phyloP scores from a whole-genome alignment of 2,113 vertebrate genomes.

The Heteronetta atricapilla region DNA sequence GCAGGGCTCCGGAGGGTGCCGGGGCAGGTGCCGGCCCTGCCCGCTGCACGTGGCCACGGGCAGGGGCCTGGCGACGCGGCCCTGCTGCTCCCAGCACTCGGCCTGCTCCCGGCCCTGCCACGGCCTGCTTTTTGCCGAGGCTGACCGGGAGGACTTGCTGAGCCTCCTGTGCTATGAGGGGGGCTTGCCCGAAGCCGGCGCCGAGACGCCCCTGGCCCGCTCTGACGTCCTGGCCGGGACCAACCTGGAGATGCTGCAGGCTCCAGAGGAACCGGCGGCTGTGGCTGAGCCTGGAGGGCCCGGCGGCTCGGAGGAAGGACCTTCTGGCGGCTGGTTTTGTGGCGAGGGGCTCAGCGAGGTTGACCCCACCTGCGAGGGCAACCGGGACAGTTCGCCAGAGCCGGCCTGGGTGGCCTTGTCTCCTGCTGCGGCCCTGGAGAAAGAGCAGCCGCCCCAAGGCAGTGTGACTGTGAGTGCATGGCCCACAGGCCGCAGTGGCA shows the following conservation, averaged over 20 bases:
- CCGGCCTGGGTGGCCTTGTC: slow-evolving; percentile 60
- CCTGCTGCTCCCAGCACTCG: neutral
- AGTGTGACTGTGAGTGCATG: neutral
- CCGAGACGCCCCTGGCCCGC: neutral
- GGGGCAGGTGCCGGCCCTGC: slow-evolving; percentile 48
- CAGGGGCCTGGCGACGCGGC: slow-evolving; percentile 31
- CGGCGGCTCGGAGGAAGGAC: slow-evolving; percentile 52
- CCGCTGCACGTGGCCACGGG: slow-evolving; percentile 74
- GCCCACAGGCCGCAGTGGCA: fast-evolving
- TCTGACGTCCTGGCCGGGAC: neutral
- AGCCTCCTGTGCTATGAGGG: slow-evolving; percentile 81
- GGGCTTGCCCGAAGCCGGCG: neutral
- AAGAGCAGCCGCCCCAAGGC: neutral
- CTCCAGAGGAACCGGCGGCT: neutral
- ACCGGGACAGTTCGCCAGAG: slow-evolving; percentile 70
- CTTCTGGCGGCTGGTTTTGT: neutral
- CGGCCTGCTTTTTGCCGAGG: slow-evolving; percentile 85
- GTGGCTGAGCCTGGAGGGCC: neutral
- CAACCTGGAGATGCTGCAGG: neutral
- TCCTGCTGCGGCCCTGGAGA: fast-evolving
- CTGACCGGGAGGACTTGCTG: slow-evolving; percentile 80
- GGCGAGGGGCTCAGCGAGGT: neutral
- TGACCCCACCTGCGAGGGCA: neutral
- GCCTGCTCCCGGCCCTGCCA: slow-evolving; percentile 52
- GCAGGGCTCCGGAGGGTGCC: neutral